Evolutionary conservation across 2,113 vertebrate genomes (phyloP), one percentile per base, ranked within the genome.

Genomic region (Tichodroma muraria): DNA sequence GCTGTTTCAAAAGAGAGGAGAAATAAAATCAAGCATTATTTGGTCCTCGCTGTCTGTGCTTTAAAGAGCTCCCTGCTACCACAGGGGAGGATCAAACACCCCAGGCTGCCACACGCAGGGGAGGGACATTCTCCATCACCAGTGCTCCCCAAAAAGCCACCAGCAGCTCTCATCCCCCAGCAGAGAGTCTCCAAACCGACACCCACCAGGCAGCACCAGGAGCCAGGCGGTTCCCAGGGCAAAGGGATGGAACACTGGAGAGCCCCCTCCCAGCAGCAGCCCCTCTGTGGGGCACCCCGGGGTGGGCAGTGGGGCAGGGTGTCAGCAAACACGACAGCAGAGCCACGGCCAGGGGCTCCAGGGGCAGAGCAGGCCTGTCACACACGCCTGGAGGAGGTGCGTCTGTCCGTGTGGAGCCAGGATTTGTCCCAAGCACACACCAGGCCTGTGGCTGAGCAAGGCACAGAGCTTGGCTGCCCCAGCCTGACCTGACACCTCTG

Each of bases 151-250:
- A 63, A 4, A 53, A 4, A 5, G 6, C 47, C 78, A 38, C 17
- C 66, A 52, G 54, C 50, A 70, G 45, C 66, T 28, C 7, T 12
- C 31, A 4, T 8, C 15, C n/a, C 10, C 14, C 57, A 19, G 57
- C 2, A 3, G 31, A 50, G 28, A 25, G 19, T 8, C 57, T 28
- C 12, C 40, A 45, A 33, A 35, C 6, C 21, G 23, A 37, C 12
- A 28, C 33, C 56, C 63, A 15, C 5, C 3, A 0, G 45, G 50
- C 65, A 70, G 50, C 52, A 30, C 23, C 59, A 25, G 78, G 17
- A 49, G 59, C 19, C 15, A 3, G 22, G 6, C 1, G 2, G 44
- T 21, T 28, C 50, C 77, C 69, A 2, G 0, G 13, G 7, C 5
- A 56, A n/a, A 30, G 42, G 30, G 30, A 57, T 14, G 35, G 52